Evolutionary conservation across 1,140 invertebrate species (phyloP), one percentile per base, ranked within the genome.

Genomic region (Pogonomyrmex californicus): DNA sequence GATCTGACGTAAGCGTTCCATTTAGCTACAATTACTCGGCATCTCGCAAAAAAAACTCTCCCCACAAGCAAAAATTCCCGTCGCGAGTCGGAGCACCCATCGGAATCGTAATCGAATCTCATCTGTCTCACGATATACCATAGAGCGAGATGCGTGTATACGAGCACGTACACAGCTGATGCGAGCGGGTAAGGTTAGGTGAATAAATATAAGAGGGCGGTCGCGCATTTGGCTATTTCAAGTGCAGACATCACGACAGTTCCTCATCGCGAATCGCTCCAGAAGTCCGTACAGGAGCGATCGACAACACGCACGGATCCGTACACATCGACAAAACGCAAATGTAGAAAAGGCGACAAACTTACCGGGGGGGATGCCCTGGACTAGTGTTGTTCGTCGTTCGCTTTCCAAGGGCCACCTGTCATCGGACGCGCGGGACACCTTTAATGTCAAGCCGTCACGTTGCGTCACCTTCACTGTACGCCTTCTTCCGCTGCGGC

Each of bases 131-230:
- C 56, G 56, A 4, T 10, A 33, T 23, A 12, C 30, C 56, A 23
- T 30, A 23, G 30, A 10, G 9, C 2, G 5, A 33, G 12, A 23
- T 23, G 23, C 23, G 23, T 23, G 12, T 4, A 5, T 38, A 41
- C 54, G 3, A 12, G 17, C 14, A 9, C 41, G 38, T 6, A 6
- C 41, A 44, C 54, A 77, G 36, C 38, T 60, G 75, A 77, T 6
- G 41, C 75, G 14, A 44, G 12, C 36, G 44, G 73, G 73, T 76
- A 76, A 77, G 33, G 75, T 47, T 77, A 77, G 75, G 75, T 77
- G 23, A 44, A 47, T 23, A 47, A 44, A 77, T 60, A 47, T 41
- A 14, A 47, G 23, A 23, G 0, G 17, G 36, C 38, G 38, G 23
- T 1, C 23, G 38, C 4, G 17, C 14, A 41, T 38, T 75, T 17